phyloP scores from a whole-genome alignment of 2,797 vertebrate genomes.

The Mycteria americana region DNA sequence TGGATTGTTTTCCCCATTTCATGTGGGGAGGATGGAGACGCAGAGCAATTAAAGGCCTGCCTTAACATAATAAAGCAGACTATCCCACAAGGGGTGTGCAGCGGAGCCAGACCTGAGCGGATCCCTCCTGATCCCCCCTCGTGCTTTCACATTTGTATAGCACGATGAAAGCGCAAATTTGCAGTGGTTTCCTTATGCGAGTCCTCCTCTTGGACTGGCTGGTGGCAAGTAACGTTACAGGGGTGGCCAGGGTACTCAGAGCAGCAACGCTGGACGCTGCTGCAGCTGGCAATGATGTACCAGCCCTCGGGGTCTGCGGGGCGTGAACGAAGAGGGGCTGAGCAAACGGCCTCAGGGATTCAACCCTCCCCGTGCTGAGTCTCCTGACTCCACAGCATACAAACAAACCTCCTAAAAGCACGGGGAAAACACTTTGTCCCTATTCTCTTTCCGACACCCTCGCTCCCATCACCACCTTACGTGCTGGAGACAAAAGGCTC shows the following conservation, averaged over 20 bases:
- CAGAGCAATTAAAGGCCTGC: neutral
- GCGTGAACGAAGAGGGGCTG: too few species aligned
- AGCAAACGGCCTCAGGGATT: neutral
- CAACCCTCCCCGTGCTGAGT: neutral
- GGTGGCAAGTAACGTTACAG: neutral
- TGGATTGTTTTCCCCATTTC: neutral
- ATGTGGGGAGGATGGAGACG: neutral
- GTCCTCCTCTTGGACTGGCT: neutral
- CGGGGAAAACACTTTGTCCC: neutral
- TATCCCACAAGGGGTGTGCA: neutral
- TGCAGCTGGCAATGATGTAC: fast-evolving
- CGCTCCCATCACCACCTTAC: fast-evolving
- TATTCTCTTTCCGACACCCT: fast-evolving
- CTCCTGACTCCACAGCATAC: neutral
- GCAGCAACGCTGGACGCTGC: neutral
- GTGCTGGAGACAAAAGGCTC: neutral
- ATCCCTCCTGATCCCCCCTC: neutral
- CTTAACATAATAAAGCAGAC: neutral
- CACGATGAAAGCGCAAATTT: neutral
- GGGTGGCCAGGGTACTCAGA: neutral
- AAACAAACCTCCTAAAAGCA: neutral
- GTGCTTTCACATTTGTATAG: neutral
- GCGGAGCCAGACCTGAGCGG: neutral
- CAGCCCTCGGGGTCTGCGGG: neutral
- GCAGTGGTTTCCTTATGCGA: neutral